Base-by-base conservation (phyloP, 2,888 invertebrate genomes). In the Tiphia femorata region DNA sequence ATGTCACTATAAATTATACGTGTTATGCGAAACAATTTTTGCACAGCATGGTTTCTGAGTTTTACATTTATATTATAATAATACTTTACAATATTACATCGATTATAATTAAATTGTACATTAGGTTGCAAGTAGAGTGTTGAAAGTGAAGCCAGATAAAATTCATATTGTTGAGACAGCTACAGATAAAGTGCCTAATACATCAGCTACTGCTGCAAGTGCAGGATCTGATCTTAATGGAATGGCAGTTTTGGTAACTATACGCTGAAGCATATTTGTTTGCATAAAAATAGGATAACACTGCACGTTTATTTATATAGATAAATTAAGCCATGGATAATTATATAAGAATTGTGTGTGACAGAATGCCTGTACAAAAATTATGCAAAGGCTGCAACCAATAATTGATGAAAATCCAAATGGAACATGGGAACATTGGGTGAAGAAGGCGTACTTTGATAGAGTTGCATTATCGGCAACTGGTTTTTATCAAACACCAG, bases 181-280 rank as follows among this genome's bases (percentile, higher is more conserved):
- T 0, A 95, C 95, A 0, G 96, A 96, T 78, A 96, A 95, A 86
- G 93, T 96, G 1, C 95, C 96, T 0, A 97, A 97, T 75, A 92
- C 96, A 0, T 92, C 94, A 5, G 88, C 96, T 0, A 96, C 96
- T 0, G 96, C 96, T 1, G 97, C 94, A 6, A 95, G 95, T 80
- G 89, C 90, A 19, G 91, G 94, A 0, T 95, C 96, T 0, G 97
- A 97, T 85, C 83, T 97, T 1, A 96, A 96, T 78, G 96, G 97
- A 52, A 93, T 95, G 92, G 97, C 97, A 0, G 90, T 97, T 1
- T 79, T 94, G 73, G 88, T 88, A 77, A 81, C 80, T 12, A 17
- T 46, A 35, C 14, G 27, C 10, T 25, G 17, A 17, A n/a, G n/a
- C n/a, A n/a, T n/a, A n/a, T n/a, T n/a, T n/a, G n/a, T n/a, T n/a